These are phyloP conservation scores for Drosophila kuntzei DNA, from an alignment of 2,888 invertebrate species.

Conservation along the genomic window DNA sequence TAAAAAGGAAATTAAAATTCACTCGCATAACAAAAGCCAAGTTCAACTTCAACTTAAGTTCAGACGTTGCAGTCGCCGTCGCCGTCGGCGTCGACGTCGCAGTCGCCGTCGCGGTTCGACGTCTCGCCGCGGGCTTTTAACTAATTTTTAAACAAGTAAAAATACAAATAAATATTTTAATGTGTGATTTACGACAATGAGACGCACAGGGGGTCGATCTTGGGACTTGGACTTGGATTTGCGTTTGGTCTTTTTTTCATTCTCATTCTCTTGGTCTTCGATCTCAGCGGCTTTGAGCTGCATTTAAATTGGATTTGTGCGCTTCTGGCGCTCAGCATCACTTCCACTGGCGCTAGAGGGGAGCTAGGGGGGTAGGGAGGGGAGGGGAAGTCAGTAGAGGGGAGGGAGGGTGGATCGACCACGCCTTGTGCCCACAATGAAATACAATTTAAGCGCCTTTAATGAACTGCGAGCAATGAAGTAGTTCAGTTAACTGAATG, in stretches of 20 bases:
- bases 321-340: slow-evolving; percentile 68
- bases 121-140: slow-evolving; percentile 70
- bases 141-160: slow-evolving; percentile 81
- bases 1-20: slow-evolving; percentile 85
- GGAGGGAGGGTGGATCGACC: slow-evolving; percentile 2
- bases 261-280: not conserved
- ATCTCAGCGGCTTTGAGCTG: slow-evolving; percentile 44
- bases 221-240: slow-evolving; percentile 27
- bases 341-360: slow-evolving; percentile 7
- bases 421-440: slow-evolving; percentile 58
- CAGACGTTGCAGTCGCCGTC: not conserved
- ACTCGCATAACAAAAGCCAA: slow-evolving; percentile 73
- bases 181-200: slow-evolving; percentile 81
- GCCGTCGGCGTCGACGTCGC: not conserved
- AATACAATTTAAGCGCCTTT: slow-evolving; percentile 79
- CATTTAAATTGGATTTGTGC: slow-evolving; percentile 80
- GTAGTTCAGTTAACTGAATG: slow-evolving; percentile 10
- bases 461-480: slow-evolving; percentile 61
- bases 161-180: slow-evolving; percentile 82
- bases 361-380: not conserved
- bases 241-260: slow-evolving; percentile 9
- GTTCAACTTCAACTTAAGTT: slow-evolving; percentile 19
- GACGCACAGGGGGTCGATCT: slow-evolving; percentile 71
- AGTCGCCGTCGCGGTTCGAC: not conserved
- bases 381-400: not conserved